Base-by-base conservation (phyloP, 2,797 vertebrate genomes). In the Novumbra hubbsi region DNA sequence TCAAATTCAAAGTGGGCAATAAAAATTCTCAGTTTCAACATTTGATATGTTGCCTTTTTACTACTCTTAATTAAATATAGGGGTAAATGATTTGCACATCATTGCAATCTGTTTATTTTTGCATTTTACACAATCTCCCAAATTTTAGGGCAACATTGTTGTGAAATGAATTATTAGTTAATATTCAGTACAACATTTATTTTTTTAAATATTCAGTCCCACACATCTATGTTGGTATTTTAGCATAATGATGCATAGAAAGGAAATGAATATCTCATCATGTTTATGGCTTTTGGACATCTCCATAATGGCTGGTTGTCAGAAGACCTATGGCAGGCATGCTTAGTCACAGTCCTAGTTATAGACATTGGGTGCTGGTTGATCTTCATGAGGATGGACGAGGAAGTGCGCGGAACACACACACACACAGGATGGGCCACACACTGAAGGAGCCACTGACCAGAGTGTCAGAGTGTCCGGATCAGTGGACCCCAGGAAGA, bases 391-490 rank as follows among this genome's bases (percentile, higher is more conserved):
- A 70, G 70, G 64, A 86, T 70, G 55, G 21, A 24, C n/a, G 66
- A 68, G 74, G 88, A 88, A 88, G 85, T 83, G 86, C 89, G 88
- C 88, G 75, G 80, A 87, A 81, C 27, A 68, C 78, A 82, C 72
- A 77, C 82, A 68, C 65, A 41, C 12, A 41, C 68, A 71, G 57
- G 21, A 24, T 24, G 24, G 65, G 88, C 84, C 86, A 87, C 85
- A 9, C 68, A 65, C 69, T 73, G 70, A 68, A 79, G 73, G 87
- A 88, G 87, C 89, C 81, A 91, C 91, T 91, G 91, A 90, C 90
- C 84, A 89, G 83, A 83, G 85, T 74, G 80, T 81, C 27, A 7
- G 86, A 86, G 85, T 87, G 82, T 76, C 78, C 82, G n/a, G n/a
- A 28, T 73, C 21, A 70, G 83, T 82, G 83, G 86, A 45, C 41